These are phyloP conservation scores for Druceiella hillmani DNA, from an alignment of 2,888 invertebrate species.

Conservation along the genomic window DNA sequence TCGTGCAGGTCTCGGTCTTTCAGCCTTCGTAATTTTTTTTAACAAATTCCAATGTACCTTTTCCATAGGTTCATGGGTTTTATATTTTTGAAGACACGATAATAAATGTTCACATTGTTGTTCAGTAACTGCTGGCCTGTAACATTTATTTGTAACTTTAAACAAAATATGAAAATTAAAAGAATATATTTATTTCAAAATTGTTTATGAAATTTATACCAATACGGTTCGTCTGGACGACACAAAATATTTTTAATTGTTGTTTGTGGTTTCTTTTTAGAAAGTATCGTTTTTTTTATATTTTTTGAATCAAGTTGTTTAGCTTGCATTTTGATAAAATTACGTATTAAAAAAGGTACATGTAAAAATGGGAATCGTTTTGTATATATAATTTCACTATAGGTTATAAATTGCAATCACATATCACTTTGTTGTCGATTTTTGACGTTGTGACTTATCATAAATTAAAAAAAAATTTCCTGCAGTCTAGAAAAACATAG, in stretches of 20 bases:
- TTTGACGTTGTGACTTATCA: too few species aligned
- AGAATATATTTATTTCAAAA: too few species aligned
- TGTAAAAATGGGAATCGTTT: too few species aligned
- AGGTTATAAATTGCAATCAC: too few species aligned
- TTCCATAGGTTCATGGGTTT: slow-evolving; percentile 34
- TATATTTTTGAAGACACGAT: slow-evolving; percentile 29
- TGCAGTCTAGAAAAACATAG: too few species aligned
- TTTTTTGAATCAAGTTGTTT: slow-evolving; percentile 32
- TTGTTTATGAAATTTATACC: too few species aligned
- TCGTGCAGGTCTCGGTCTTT: slow-evolving; percentile 36
- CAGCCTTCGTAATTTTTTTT: slow-evolving; percentile 36
- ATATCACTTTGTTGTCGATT: too few species aligned
- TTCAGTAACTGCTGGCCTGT: slow-evolving; percentile 34
- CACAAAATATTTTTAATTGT: slow-evolving; percentile 43
- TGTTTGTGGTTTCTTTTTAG: slow-evolving; percentile 43
- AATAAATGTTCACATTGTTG: slow-evolving; percentile 29
- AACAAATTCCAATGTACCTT: slow-evolving; percentile 41
- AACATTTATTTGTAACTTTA: slow-evolving; percentile 12
- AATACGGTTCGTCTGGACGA: slow-evolving; percentile 37
- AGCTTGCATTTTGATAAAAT: slow-evolving; percentile 32
- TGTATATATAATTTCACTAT: too few species aligned
- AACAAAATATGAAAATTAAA: too few species aligned
- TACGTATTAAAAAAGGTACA: too few species aligned
- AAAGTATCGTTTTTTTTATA: slow-evolving; percentile 34
- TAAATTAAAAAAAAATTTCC: too few species aligned